phyloP scores from a whole-genome alignment of 2,888 invertebrate genomes.

The Neoscelio sp. region DNA sequence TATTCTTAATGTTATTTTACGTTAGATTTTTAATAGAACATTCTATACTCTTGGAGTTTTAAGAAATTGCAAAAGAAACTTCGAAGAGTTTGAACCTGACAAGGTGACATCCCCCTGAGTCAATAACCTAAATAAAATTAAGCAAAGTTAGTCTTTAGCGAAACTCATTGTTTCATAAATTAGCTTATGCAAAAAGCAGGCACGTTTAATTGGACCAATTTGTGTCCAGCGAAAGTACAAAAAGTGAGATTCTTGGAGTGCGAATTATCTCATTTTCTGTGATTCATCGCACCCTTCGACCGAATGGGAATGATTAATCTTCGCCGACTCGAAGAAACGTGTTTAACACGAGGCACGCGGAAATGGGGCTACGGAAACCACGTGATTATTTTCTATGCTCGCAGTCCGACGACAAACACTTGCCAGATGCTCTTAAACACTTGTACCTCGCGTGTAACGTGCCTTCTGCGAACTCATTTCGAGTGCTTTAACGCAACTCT shows the following conservation, averaged over 20 bases:
- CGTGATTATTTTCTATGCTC: slow-evolving; percentile 62
- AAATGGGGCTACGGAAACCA: slow-evolving; percentile 54
- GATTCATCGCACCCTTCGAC: slow-evolving; percentile 57
- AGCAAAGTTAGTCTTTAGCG: too few relatives aligned
- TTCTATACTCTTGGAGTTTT: too few relatives aligned
- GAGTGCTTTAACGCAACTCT: slow-evolving; percentile 54
- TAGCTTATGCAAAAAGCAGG: too few relatives aligned
- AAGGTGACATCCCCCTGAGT: too few relatives aligned
- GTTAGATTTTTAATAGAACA: too few relatives aligned
- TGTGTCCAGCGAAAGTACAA: slow-evolving; percentile 23
- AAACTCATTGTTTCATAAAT: too few relatives aligned
- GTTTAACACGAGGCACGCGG: slow-evolving; percentile 60
- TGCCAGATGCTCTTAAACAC: slow-evolving; percentile 54
- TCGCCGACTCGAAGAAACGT: slow-evolving; percentile 51
- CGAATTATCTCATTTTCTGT: slow-evolving; percentile 46
- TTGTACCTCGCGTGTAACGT: slow-evolving; percentile 46
- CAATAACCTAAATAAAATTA: too few relatives aligned
- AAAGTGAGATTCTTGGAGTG: slow-evolving; percentile 7
- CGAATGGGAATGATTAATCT: slow-evolving; percentile 55
- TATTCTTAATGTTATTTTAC: too few relatives aligned
- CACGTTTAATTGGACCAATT: slow-evolving; percentile 44
- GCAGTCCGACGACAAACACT: slow-evolving; percentile 56
- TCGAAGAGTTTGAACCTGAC: too few relatives aligned
- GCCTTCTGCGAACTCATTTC: slow-evolving; percentile 59
- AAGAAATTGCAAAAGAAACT: too few relatives aligned